Evolutionary conservation across 2,113 vertebrate genomes (phyloP).

Genomic region (Otocyon megalotis): DNA sequence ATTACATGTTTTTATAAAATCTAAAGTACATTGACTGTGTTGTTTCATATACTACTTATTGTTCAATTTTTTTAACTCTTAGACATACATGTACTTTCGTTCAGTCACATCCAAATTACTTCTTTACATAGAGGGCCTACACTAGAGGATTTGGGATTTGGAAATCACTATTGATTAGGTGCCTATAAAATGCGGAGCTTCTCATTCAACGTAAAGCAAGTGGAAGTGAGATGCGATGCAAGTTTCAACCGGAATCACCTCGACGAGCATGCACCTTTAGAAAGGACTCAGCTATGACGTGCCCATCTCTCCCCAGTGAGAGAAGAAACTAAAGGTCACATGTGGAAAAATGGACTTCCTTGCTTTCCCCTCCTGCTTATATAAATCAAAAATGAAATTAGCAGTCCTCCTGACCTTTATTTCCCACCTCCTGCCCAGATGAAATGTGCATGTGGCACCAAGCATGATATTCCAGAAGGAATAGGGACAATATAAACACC

Average conservation of each 20-base stretch:
- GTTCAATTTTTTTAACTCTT: neutral
- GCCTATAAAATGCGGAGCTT: neutral
- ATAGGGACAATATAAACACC: neutral
- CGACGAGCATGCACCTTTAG: neutral
- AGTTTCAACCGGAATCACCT: rapidly evolving
- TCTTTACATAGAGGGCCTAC: neutral
- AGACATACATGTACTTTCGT: neutral
- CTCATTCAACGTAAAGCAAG: neutral
- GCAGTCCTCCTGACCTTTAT: neutral
- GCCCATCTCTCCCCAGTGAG: neutral
- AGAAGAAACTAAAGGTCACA: neutral
- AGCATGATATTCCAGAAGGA: neutral
- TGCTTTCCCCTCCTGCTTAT: neutral
- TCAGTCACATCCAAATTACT: neutral
- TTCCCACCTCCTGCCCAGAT: neutral
- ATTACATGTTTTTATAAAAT: neutral
- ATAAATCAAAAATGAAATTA: neutral
- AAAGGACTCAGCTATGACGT: neutral
- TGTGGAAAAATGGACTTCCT: too few relatives aligned
- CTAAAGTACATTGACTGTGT: neutral
- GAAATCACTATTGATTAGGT: neutral
- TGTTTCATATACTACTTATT: neutral
- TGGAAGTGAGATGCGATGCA: rapidly evolving
- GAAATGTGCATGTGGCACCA: rapidly evolving
- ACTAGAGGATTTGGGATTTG: neutral